Conservation (phyloP, 2,113 vertebrate genomes). For the Synchiropus splendidus region DNA sequence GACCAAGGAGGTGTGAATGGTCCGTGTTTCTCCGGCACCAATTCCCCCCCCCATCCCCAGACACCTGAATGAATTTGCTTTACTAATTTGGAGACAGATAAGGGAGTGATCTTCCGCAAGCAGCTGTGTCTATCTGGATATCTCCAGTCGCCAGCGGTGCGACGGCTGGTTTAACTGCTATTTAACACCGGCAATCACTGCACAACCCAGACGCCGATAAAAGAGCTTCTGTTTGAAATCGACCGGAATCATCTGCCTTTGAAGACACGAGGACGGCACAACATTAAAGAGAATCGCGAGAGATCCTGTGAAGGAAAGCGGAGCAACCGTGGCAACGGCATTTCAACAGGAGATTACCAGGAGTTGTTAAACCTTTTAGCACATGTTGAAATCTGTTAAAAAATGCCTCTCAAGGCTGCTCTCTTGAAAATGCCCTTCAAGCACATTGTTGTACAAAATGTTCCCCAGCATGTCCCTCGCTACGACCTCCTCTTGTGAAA, state of each 20-base stretch:
- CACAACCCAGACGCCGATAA: slow-evolving; percentile 37
- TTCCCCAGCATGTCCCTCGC: too few relatives aligned
- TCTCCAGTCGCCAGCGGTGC: slow-evolving; percentile 45
- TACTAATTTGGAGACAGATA: slow-evolving; percentile 45
- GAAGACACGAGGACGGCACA: slow-evolving; percentile 16
- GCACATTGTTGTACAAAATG: too few relatives aligned
- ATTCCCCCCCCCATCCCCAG: slow-evolving; percentile 11
- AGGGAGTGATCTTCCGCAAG: slow-evolving; percentile 34
- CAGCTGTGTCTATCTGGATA: slow-evolving; percentile 49
- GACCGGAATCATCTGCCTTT: slow-evolving; percentile 39
- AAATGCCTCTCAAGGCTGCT: too few relatives aligned
- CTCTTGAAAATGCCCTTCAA: too few relatives aligned
- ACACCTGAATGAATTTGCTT: slow-evolving; percentile 35
- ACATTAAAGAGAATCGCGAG: too few relatives aligned
- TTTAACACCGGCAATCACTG: slow-evolving; percentile 46
- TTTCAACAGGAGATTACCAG: too few relatives aligned
- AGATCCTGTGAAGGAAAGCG: too few relatives aligned
- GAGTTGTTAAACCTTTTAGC: too few relatives aligned
- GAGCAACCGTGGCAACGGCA: too few relatives aligned
- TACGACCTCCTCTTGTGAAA: too few relatives aligned
- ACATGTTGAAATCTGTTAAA: too few relatives aligned
- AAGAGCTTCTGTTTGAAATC: slow-evolving; percentile 37
- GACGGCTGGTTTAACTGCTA: slow-evolving; percentile 48
- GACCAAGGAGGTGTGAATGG: too few relatives aligned
- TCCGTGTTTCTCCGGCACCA: slow-evolving; percentile 8